Evolutionary conservation across 92 coral and sea anemone species (phyloP).

Genomic region (Paramuricea clavata): DNA sequence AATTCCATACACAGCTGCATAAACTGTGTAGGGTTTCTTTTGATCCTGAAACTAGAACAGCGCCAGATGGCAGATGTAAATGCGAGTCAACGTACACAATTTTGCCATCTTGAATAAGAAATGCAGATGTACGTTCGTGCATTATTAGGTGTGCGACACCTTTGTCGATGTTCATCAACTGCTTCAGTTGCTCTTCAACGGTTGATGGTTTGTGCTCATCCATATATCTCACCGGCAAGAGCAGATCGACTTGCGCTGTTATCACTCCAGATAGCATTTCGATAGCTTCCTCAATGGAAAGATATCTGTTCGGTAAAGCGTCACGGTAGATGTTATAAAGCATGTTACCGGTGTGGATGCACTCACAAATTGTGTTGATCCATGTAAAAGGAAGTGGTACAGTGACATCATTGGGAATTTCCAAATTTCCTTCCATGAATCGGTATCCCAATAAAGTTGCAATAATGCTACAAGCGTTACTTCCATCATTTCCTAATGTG

Average conservation of each 20-base stretch:
- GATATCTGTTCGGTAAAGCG: slow-evolving; percentile 65
- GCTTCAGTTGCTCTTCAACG: slow-evolving; percentile 9
- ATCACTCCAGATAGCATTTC: slow-evolving; percentile 39
- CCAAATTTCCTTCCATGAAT: not conserved
- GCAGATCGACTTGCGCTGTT: slow-evolving; percentile 19
- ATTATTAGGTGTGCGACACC: slow-evolving; percentile 50
- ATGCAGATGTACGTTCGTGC: slow-evolving; percentile 64
- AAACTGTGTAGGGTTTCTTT: slow-evolving; percentile 8
- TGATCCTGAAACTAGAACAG: slow-evolving; percentile 16
- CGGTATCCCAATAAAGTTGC: slow-evolving; percentile 44
- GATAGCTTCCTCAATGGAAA: slow-evolving; percentile 70
- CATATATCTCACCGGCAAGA: slow-evolving; percentile 62
- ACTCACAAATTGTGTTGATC: slow-evolving; percentile 52
- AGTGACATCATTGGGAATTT: not conserved
- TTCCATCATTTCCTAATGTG: slow-evolving; percentile 53
- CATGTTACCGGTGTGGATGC: slow-evolving; percentile 64
- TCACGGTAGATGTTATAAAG: slow-evolving; percentile 64
- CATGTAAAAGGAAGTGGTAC: slow-evolving; percentile 19
- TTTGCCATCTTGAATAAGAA: not conserved
- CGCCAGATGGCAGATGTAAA: slow-evolving; percentile 44
- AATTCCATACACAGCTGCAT: slow-evolving; percentile 55
- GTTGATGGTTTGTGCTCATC: slow-evolving; percentile 70
- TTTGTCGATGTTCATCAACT: not conserved
- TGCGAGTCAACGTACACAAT: slow-evolving; percentile 66
- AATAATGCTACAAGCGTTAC: slow-evolving; percentile 65